Conservation (phyloP, 2,113 vertebrate species). For the Gymnorhina tibicen region DNA sequence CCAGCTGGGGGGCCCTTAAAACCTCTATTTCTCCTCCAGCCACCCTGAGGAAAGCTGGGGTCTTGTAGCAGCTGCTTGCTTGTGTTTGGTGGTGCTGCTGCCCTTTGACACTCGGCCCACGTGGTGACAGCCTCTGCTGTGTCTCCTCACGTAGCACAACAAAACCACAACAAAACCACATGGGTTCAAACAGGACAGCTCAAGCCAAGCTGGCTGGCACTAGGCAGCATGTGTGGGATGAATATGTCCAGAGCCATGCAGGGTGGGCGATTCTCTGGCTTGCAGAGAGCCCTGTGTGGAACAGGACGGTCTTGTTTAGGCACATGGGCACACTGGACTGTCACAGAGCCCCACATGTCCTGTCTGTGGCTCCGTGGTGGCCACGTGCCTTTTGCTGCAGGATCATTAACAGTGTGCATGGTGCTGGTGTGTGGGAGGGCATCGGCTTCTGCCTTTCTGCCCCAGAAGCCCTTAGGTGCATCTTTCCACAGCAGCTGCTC, state of each 20-base stretch:
- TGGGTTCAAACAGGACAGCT: neutral
- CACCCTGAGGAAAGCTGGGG: neutral
- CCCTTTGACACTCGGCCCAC: neutral
- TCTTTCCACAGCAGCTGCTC: neutral
- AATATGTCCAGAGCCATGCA: neutral
- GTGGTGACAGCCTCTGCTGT: neutral
- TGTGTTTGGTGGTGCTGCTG: neutral
- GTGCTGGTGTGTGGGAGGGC: neutral
- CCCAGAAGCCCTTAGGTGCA: neutral
- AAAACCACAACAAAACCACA: neutral
- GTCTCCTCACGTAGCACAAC: neutral
- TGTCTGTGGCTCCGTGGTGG: neutral
- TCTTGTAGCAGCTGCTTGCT: neutral
- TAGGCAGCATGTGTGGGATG: neutral
- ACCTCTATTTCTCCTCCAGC: neutral
- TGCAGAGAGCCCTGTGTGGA: neutral
- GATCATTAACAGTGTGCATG: rapidly evolving
- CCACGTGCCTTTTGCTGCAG: neutral
- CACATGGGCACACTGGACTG: rapidly evolving
- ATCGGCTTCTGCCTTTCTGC: neutral
- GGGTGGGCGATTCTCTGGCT: rapidly evolving
- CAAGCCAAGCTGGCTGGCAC: neutral
- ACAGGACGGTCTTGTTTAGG: neutral
- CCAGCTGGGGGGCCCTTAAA: neutral
- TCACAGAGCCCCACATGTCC: neutral